These are phyloP conservation scores for Daboia siamensis DNA, from an alignment of 2,113 vertebrate genomes.

Conservation along the genomic window DNA sequence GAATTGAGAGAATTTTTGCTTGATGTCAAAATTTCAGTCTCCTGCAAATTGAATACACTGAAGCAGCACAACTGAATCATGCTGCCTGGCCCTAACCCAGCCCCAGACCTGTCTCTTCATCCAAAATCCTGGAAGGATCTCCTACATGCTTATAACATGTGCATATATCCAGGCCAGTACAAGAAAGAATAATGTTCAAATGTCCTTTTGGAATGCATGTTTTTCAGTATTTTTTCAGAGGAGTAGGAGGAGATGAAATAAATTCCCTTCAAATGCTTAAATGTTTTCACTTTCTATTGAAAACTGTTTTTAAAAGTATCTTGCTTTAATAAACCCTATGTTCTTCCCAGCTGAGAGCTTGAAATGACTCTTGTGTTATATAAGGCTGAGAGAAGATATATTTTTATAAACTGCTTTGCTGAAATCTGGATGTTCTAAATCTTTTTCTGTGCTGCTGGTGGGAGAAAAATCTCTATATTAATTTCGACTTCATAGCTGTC, in stretches of 20 bases:
- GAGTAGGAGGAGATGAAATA: neutral
- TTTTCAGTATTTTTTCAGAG: neutral
- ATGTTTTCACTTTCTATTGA: constrained; percentile 17
- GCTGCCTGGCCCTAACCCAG: neutral
- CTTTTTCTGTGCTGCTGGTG: constrained; percentile 72
- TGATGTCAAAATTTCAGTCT: neutral
- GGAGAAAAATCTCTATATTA: constrained; percentile 80
- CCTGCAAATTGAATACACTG: neutral
- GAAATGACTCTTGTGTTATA: constrained; percentile 46
- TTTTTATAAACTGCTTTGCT: constrained; percentile 54
- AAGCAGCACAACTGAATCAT: neutral
- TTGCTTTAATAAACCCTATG: constrained; percentile 31
- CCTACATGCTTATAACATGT: too few species aligned
- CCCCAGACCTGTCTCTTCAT: neutral
- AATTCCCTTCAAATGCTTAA: constrained; percentile 13
- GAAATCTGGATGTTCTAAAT: constrained; percentile 69
- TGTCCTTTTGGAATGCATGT: neutral
- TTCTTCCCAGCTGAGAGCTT: constrained; percentile 55
- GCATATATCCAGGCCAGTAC: neutral
- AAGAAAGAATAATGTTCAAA: neutral
- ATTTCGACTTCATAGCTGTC: constrained; percentile 63
- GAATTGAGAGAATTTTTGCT: neutral
- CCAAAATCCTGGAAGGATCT: neutral
- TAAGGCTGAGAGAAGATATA: constrained; percentile 48
- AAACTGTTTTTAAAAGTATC: constrained; percentile 29